A percentile compares a stretch with the other conserved stretches of the same genome.
Conservation (phyloP, 2,888 invertebrate species). For the Hemistola chrysoprasaria region DNA sequence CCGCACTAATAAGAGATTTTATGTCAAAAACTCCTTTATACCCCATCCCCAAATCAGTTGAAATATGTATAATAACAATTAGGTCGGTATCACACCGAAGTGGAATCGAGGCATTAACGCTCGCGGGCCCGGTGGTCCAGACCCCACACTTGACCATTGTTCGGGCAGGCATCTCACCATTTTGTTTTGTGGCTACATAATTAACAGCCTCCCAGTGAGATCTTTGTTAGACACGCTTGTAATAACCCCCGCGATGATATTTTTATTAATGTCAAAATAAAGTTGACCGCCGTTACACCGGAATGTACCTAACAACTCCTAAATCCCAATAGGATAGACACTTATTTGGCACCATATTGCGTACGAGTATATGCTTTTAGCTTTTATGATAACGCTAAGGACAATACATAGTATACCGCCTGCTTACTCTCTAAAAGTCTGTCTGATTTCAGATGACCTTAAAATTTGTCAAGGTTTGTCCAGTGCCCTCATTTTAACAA, state of each 20-base stretch:
- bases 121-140: conserved; percentile 62
- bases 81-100: conserved; percentile 48
- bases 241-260: conserved; percentile 79
- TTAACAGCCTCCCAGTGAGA: conserved; percentile 79
- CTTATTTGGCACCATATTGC: too few relatives aligned
- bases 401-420: too few relatives aligned
- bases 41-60: conserved; percentile 10
- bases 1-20: neutral
- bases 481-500: conserved; percentile 1
- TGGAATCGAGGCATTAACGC: conserved; percentile 51
- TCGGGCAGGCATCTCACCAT: conserved; percentile 59
- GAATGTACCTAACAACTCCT: conserved; percentile 31
- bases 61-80: conserved; percentile 29
- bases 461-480: too few relatives aligned
- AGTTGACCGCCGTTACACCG: conserved; percentile 60
- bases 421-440: too few relatives aligned
- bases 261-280: conserved; percentile 82
- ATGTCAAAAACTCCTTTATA: neutral
- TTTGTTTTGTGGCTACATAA: conserved; percentile 77
- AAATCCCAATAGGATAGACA: too few relatives aligned
- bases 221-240: conserved; percentile 78
- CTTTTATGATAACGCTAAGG: too few relatives aligned
- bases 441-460: too few relatives aligned
- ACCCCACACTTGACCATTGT: conserved; percentile 74
- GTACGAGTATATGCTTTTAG: too few relatives aligned